Evolutionary conservation across 2,113 vertebrate species (phyloP).

Genomic region (Megaceryle torquata): DNA sequence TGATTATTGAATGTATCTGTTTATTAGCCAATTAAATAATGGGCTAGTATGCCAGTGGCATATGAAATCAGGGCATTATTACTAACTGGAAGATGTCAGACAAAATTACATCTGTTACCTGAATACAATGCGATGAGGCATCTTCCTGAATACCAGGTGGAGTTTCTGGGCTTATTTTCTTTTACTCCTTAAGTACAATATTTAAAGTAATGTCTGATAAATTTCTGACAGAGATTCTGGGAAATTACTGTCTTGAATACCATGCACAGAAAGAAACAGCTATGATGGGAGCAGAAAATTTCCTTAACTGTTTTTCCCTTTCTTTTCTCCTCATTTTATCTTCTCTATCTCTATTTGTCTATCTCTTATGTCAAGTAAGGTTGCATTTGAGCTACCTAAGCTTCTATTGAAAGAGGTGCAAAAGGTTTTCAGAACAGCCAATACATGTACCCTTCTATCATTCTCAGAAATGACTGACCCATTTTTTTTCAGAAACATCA

Average conservation of each 20-base stretch:
- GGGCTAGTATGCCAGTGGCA: neutral
- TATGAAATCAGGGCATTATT: neutral
- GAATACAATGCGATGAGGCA: neutral
- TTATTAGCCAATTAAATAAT: slow-evolving; percentile 34
- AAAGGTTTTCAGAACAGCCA: neutral
- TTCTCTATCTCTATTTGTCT: neutral
- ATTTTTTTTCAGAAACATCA: neutral
- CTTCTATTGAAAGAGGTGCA: neutral
- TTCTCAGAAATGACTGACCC: neutral
- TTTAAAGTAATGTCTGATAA: neutral
- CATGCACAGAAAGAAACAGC: neutral
- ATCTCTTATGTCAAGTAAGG: neutral
- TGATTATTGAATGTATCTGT: slow-evolving; percentile 4
- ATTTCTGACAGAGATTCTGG: neutral
- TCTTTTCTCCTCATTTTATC: neutral
- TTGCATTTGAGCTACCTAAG: neutral
- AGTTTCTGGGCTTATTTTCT: neutral
- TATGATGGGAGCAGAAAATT: neutral
- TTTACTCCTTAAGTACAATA: neutral
- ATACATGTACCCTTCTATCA: neutral
- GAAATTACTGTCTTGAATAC: neutral
- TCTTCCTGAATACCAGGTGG: neutral
- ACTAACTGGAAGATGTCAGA: neutral
- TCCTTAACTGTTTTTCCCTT: neutral
- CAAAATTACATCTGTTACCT: neutral